These are phyloP conservation scores for Lucilia cuprina DNA, from an alignment of 1,140 invertebrate genomes.

Conservation along the genomic window DNA sequence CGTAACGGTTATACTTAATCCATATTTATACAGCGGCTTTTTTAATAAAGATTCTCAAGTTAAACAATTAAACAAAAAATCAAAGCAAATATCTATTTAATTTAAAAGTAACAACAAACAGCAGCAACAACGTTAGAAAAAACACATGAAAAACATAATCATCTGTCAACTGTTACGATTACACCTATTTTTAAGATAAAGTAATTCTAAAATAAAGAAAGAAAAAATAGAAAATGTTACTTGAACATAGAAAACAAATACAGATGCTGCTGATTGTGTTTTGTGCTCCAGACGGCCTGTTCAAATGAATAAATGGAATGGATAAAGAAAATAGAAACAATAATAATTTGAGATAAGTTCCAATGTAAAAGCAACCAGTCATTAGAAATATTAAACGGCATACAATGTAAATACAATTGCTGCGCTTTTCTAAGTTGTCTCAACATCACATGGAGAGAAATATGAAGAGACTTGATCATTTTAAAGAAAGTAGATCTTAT, in stretches of 20 bases:
- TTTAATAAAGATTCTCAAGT: not conserved
- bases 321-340: not conserved
- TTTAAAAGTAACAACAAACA: not conserved
- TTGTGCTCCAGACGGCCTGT: not conserved
- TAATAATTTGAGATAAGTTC: conserved; percentile 4
- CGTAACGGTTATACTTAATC: not conserved
- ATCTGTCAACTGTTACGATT: not conserved
- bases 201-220: not conserved
- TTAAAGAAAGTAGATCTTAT: too few species aligned
- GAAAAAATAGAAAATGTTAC: not conserved
- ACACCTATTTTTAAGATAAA: not conserved
- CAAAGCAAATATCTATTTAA: not conserved
- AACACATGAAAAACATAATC: not conserved
- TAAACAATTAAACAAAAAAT: not conserved
- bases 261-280: not conserved
- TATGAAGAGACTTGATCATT: not conserved
- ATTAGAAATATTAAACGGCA: not conserved
- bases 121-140: not conserved
- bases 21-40: not conserved
- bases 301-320: not conserved
- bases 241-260: not conserved
- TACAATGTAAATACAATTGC: conserved; percentile 2
- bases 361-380: not conserved
- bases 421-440: not conserved
- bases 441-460: not conserved